Base-by-base conservation (phyloP, 2,113 vertebrate species). In the Taxidea taxus region DNA sequence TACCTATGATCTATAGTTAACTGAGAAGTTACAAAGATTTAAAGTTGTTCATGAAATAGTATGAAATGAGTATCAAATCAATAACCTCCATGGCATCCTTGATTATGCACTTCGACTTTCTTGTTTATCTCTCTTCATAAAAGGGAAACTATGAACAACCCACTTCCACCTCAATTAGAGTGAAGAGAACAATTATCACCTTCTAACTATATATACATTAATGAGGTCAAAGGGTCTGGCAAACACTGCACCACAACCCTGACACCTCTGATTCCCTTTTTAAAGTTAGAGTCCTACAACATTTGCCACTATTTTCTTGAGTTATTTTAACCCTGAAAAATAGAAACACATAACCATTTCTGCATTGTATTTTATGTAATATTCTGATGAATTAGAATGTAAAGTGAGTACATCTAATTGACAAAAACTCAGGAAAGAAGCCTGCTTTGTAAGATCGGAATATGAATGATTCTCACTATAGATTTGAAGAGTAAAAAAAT, bases 61-160 rank as follows among this genome's bases (percentile, higher is more conserved):
- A 75, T 37, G 15, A 91, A 90, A n/a, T 87, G n/a, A 78, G 56
- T 94, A 68, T 25, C 13, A 95, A 84, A 86, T 90, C 64, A 96
- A 92, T 82, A 75, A 39, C 16, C 23, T 51, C 7, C 31, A 51
- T 20, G 54, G 23, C 27, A n/a, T 34, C 27, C 80, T 89, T 84
- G 47, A 60, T 78, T 96, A 58, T 34, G 37, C 3, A 56, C 12
- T 42, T 82, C 74, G 39, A 70, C 42, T 47, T 82, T 82, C 68
- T 90, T 81, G 10, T 44, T 91, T 20, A 47, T 85, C 2, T 47
- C 23, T 72, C 47, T 78, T 64, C 37, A 42, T 62, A 66, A 94
- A 94, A 89, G 27, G 44, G 16, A 91, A 91, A 70, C 2, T 4
- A 82, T 44, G 60, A 49, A 72, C 6, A 91, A 70, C 44, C 6